Conservation (phyloP, 2,888 invertebrate genomes). For the Temnothorax unifasciatus region DNA sequence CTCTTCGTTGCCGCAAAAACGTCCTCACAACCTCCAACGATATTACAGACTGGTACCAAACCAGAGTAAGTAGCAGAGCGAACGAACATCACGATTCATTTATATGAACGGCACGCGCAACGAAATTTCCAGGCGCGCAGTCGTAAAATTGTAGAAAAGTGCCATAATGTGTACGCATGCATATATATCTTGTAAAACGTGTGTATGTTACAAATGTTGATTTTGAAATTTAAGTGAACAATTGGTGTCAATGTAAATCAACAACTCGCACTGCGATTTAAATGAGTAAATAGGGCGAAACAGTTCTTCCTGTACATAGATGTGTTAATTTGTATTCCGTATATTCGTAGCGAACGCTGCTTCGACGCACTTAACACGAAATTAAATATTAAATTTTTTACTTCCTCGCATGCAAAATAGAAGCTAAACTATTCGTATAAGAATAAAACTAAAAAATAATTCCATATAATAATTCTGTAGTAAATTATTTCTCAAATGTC, state of each 20-base stretch:
- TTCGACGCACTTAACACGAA: not conserved
- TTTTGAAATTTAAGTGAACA: conserved; percentile 12
- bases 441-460: not conserved
- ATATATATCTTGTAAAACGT: conserved; percentile 15
- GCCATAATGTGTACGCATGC: conserved; percentile 29
- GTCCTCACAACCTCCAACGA: conserved; percentile 17
- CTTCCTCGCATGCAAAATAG: not conserved
- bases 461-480: not conserved
- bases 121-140: conserved; percentile 5
- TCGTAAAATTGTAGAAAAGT: not conserved
- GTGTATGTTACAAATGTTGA: conserved; percentile 35
- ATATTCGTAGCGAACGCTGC: conserved; percentile 2
- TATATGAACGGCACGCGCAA: not conserved
- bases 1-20: conserved; percentile 35
- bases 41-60: conserved; percentile 38
- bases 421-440: not conserved
- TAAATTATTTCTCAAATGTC: not conserved
- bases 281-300: conserved; percentile 2
- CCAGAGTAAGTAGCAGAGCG: conserved; percentile 5
- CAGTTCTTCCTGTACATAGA: not conserved
- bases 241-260: not conserved
- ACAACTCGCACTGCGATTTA: not conserved
- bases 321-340: not conserved
- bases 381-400: not conserved
- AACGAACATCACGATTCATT: not conserved